Evolutionary conservation across 2,113 vertebrate genomes (phyloP).

Genomic region (Oophaga pumilio): DNA sequence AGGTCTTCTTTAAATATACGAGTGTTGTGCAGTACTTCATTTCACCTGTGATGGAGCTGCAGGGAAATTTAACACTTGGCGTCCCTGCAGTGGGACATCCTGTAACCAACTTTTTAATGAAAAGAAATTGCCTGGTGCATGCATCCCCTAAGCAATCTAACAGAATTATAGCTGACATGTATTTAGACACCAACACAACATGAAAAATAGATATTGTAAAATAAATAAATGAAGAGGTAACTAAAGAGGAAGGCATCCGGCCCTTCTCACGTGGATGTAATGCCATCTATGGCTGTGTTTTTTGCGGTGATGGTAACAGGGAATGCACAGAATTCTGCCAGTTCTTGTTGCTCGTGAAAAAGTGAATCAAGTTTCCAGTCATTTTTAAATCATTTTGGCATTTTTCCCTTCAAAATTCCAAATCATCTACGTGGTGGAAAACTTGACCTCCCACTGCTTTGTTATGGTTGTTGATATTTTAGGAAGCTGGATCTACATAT

Average conservation of each 20-base stretch:
- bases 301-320: conserved; percentile 53
- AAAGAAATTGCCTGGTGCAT: too few species aligned
- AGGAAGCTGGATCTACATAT: conserved; percentile 63
- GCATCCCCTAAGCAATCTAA: not conserved
- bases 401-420: conserved; percentile 75
- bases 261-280: conserved; percentile 11
- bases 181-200: not conserved
- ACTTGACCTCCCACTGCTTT: conserved; percentile 71
- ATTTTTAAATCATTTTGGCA: conserved; percentile 77
- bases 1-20: too few species aligned
- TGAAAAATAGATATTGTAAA: not conserved
- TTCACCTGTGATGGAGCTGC: too few species aligned
- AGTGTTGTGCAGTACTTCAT: too few species aligned
- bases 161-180: not conserved
- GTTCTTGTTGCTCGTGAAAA: conserved; percentile 68
- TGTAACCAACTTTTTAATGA: too few species aligned
- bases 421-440: conserved; percentile 77
- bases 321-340: conserved; percentile 65
- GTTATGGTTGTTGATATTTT: conserved; percentile 74
- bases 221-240: not conserved
- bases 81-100: not conserved
- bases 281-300: conserved; percentile 50
- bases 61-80: too few species aligned
- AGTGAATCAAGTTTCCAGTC: conserved; percentile 80
- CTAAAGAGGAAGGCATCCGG: not conserved